Evolutionary conservation across 2,113 vertebrate genomes (phyloP).

Genomic region (Xenopus borealis): DNA sequence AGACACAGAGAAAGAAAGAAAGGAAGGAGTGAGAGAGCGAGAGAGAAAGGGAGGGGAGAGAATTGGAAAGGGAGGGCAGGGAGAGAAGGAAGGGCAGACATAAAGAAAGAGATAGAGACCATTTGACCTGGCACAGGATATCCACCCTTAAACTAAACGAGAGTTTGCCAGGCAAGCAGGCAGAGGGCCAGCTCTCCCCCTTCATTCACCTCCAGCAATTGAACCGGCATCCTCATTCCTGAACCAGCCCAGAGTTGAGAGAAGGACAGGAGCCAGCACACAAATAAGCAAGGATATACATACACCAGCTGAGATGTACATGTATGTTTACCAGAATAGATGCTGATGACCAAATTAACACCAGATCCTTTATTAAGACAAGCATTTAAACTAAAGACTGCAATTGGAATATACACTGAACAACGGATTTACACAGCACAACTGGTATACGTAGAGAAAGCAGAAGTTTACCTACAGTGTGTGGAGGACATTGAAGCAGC

Average conservation of each 20-base stretch:
- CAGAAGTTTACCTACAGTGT: not conserved
- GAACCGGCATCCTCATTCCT: not conserved
- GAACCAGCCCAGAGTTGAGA: constrained; percentile 1
- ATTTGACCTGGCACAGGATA: constrained; percentile 9
- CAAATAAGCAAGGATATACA: not conserved
- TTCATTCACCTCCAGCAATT: not conserved
- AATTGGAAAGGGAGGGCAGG: not conserved
- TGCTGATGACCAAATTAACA: not conserved
- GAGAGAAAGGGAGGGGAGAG: constrained; percentile 1
- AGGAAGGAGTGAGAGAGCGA: not conserved
- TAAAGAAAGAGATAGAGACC: not conserved
- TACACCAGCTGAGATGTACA: not conserved
- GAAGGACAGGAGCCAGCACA: not conserved
- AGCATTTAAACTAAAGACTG: not conserved
- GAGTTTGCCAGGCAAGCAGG: not conserved
- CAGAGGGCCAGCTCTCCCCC: not conserved
- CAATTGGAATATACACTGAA: not conserved
- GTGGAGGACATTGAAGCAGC: not conserved
- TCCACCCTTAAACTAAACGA: not conserved
- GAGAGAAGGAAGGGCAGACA: not conserved
- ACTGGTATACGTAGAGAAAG: not conserved
- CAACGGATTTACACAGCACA: not conserved
- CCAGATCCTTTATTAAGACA: not conserved
- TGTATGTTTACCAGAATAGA: not conserved
- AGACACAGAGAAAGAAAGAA: constrained; percentile 3